Conservation (phyloP, 1,140 invertebrate genomes). For the Drosophila tropicalis region DNA sequence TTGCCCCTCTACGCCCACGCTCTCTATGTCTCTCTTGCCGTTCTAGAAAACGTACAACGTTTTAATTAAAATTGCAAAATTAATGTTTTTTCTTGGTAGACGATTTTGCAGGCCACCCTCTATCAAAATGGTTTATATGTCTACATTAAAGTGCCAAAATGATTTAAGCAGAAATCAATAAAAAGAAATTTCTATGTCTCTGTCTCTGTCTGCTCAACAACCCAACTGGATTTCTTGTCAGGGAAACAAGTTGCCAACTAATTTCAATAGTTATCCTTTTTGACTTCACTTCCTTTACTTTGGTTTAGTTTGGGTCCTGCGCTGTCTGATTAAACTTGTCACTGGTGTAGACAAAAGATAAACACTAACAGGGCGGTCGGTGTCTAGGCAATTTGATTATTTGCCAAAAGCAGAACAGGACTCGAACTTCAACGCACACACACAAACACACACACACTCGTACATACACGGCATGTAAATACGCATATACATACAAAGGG, state of each 20-base stretch:
- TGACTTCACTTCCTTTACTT: conserved; percentile 36
- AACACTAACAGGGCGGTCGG: conserved; percentile 64
- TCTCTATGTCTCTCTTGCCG: neutral
- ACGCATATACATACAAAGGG: conserved; percentile 28
- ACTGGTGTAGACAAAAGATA: conserved; percentile 76
- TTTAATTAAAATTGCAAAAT: conserved; percentile 79
- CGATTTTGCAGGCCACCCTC: conserved; percentile 15
- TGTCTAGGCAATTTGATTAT: conserved; percentile 80
- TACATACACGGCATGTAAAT: conserved; percentile 36
- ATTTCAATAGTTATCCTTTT: conserved; percentile 81
- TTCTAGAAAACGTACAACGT: conserved; percentile 35
- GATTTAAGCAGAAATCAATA: conserved; percentile 74
- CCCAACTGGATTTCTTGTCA: conserved; percentile 15
- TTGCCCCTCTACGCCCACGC: neutral
- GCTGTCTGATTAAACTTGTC: conserved; percentile 77
- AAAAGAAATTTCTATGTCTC: conserved; percentile 4
- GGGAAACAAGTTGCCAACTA: conserved; percentile 58
- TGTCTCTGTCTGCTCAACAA: neutral
- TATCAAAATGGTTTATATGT: neutral
- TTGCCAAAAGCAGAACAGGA: conserved; percentile 70
- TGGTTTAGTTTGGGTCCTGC: conserved; percentile 12
- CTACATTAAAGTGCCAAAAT: conserved; percentile 70
- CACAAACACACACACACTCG: conserved; percentile 25
- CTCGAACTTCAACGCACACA: conserved; percentile 32
- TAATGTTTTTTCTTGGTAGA: conserved; percentile 55